A percentile compares a stretch with the other conserved stretches of the same genome.
Evolutionary conservation across 2,797 vertebrate genomes (phyloP).

Genomic region (Prunella strophiata): DNA sequence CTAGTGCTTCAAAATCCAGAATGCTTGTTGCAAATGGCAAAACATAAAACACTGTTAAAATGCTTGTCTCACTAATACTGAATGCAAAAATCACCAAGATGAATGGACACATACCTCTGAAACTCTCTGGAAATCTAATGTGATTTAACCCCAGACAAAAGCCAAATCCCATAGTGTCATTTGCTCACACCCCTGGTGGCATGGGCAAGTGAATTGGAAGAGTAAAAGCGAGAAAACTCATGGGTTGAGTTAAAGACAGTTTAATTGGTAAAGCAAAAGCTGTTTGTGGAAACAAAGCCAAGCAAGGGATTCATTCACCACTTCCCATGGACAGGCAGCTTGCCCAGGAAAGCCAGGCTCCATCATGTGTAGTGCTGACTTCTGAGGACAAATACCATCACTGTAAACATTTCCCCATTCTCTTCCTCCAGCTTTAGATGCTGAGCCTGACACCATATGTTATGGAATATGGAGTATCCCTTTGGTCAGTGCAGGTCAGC

Average conservation of each 20-base stretch:
- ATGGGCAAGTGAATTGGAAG: not conserved
- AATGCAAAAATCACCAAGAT: not conserved
- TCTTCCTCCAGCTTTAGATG: not conserved
- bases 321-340: not conserved
- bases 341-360: not conserved
- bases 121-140: not conserved
- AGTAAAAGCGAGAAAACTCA: not conserved
- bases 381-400: not conserved
- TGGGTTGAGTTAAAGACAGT: accelerated
- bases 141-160: not conserved
- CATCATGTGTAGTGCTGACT: accelerated
- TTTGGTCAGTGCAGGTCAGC: not conserved
- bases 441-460: not conserved
- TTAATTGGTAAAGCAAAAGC: not conserved
- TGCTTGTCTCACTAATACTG: not conserved
- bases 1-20: not conserved
- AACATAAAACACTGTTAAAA: not conserved
- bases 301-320: not conserved
- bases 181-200: accelerated
- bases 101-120: not conserved
- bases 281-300: not conserved
- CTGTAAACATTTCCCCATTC: accelerated
- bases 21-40: not conserved
- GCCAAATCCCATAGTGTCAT: too few species aligned
- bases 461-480: not conserved